phyloP scores from a whole-genome alignment of 2,888 invertebrate species.

The Acrocyrtus sp. region DNA sequence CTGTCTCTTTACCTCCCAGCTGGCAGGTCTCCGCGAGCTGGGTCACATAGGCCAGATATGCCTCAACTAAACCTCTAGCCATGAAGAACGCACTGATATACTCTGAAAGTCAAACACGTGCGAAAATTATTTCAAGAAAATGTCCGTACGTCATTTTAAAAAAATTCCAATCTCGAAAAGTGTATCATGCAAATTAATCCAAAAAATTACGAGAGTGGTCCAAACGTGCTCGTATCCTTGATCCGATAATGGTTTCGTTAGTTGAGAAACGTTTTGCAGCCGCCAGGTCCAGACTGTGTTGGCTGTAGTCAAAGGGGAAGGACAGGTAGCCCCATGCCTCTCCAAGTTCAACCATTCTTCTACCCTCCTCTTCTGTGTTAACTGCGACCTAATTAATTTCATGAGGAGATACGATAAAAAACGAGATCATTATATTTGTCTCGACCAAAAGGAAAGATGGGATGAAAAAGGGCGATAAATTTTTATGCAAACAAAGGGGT shows the following conservation, averaged over 20 bases:
- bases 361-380: not conserved
- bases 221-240: not conserved
- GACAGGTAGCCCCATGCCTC: constrained; percentile 7
- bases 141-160: no score
- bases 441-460: not conserved
- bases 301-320: constrained; percentile 15
- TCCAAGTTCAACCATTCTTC: not conserved
- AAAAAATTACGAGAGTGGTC: constrained; percentile 11
- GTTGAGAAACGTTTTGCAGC: constrained; percentile 5
- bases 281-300: constrained; percentile 1
- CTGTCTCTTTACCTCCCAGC: not conserved
- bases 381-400: no score
- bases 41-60: not conserved
- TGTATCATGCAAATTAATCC: not conserved
- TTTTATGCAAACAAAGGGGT: not conserved
- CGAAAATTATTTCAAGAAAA: not conserved
- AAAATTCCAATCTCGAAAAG: not conserved
- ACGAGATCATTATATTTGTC: not conserved
- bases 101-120: constrained; percentile 22
- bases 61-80: not conserved
- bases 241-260: constrained; percentile 18
- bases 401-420: not conserved
- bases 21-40: not conserved
- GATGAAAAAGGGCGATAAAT: not conserved
- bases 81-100: constrained; percentile 2